These are phyloP conservation scores for Planococcus citri DNA, from an alignment of 1,140 invertebrate genomes.

Conservation along the genomic window DNA sequence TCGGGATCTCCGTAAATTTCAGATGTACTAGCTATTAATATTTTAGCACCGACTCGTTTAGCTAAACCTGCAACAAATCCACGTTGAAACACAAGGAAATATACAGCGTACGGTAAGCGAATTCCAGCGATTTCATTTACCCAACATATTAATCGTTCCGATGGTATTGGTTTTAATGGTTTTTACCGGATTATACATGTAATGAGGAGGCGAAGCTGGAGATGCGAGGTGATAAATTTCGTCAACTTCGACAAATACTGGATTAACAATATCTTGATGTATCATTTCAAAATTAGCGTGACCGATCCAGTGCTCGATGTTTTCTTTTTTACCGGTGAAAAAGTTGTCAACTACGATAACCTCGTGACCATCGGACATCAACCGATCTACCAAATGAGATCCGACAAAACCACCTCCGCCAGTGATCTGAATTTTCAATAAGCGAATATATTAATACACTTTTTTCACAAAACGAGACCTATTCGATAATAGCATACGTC, in stretches of 20 bases:
- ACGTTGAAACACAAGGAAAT: not conserved
- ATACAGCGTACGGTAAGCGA: no score
- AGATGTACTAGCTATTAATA: conserved; percentile 94
- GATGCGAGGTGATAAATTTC: conserved; percentile 99
- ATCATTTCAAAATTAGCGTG: conserved; percentile 98
- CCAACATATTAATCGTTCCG: conserved; percentile 98
- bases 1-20: conserved; percentile 98
- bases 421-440: conserved; percentile 58
- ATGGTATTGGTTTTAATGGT: conserved; percentile 99
- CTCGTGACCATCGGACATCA: conserved; percentile 95
- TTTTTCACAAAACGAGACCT: not conserved
- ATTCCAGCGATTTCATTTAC: conserved; percentile 36
- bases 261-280: conserved; percentile 98
- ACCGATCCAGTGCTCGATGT: conserved; percentile 97
- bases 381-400: conserved; percentile 86
- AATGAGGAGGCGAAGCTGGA: conserved; percentile 96
- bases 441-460: not conserved
- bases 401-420: conserved; percentile 99
- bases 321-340: conserved; percentile 91
- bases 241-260: conserved; percentile 95
- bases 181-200: conserved; percentile 99
- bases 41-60: conserved; percentile 81
- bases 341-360: conserved; percentile 98
- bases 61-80: conserved; percentile 55
- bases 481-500: not conserved